phyloP scores from a whole-genome alignment of 2,113 vertebrate genomes.

The Chrysemys picta region DNA sequence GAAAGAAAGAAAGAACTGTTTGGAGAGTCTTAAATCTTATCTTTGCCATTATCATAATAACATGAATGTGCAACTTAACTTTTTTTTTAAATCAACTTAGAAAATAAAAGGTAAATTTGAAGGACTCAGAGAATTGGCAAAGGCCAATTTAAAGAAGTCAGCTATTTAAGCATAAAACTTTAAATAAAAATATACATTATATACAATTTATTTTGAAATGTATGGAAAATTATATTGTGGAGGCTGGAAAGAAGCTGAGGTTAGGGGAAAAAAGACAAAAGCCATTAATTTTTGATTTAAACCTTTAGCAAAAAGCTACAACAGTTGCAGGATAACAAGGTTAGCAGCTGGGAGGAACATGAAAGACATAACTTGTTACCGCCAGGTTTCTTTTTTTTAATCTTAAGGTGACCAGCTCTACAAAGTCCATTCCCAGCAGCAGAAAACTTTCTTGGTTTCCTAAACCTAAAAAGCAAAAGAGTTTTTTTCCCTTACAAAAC shows the following conservation, averaged over 20 bases:
- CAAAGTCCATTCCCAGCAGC: not conserved
- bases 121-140: constrained; percentile 9
- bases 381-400: not conserved
- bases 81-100: not conserved
- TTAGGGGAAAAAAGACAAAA: not conserved
- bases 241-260: not conserved
- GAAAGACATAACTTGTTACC: not conserved
- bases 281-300: not conserved
- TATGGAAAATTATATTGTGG: not conserved
- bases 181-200: not conserved
- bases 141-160: not conserved
- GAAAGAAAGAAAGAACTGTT: not conserved
- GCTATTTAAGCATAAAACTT: not conserved
- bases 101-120: not conserved
- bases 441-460: not conserved
- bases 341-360: not conserved
- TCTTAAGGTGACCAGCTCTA: not conserved
- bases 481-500: not conserved
- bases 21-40: not conserved
- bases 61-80: not conserved
- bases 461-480: not conserved
- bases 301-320: not conserved
- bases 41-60: not conserved
- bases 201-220: not conserved
- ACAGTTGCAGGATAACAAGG: not conserved